phyloP scores from a whole-genome alignment of 2,113 vertebrate genomes.

The Onychorhynchus coronatus region DNA sequence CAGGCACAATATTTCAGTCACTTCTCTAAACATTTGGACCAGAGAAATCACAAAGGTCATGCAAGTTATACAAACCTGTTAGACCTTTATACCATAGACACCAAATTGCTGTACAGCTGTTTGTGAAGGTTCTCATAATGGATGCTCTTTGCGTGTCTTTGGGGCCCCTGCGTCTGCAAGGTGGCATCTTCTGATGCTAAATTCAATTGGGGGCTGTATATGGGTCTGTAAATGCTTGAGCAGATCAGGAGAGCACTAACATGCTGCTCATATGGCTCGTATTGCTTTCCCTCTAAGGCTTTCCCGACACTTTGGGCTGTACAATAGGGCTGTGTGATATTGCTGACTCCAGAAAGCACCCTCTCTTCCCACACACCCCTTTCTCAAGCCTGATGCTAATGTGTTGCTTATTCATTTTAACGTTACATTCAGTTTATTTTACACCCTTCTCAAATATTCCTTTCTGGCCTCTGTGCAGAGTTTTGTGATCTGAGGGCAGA shows the following conservation, averaged over 20 bases:
- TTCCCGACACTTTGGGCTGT: fast-evolving
- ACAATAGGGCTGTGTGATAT: fast-evolving
- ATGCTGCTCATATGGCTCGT: not conserved
- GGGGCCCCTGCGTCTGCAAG: not conserved
- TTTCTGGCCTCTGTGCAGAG: not conserved
- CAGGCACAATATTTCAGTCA: not conserved
- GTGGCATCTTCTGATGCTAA: not conserved
- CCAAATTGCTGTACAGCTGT: not conserved
- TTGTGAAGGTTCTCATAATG: not conserved
- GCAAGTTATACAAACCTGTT: not conserved
- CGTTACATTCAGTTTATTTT: not conserved
- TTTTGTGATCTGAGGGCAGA: not conserved
- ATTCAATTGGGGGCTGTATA: not conserved
- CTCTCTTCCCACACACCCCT: not conserved
- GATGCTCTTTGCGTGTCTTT: not conserved
- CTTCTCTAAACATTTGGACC: not conserved
- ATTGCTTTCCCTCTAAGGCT: not conserved
- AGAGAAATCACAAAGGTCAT: not conserved
- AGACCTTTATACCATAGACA: not conserved
- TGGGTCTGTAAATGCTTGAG: not conserved
- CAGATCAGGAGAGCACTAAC: not conserved
- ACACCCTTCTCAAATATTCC: not conserved
- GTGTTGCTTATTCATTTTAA: not conserved
- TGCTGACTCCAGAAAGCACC: not conserved
- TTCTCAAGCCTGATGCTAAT: not conserved